Evolutionary conservation across 2,888 invertebrate species (phyloP).

Genomic region (Pheosia tremula): DNA sequence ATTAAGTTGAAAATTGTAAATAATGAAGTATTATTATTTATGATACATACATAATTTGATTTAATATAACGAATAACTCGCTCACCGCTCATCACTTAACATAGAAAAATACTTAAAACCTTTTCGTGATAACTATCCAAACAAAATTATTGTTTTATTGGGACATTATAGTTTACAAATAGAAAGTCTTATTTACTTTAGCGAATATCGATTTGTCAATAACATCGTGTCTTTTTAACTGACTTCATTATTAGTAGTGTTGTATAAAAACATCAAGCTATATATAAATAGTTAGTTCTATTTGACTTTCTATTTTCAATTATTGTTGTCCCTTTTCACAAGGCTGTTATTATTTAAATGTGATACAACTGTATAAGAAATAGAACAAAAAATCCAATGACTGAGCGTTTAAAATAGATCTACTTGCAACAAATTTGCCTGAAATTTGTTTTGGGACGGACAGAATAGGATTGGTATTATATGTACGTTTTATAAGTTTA

Average conservation of each 20-base stretch:
- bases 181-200: constrained; percentile 29
- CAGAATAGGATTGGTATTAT: too few relatives aligned
- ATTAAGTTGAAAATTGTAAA: too few relatives aligned
- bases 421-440: too few relatives aligned
- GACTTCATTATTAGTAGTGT: neutral
- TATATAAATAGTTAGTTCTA: neutral
- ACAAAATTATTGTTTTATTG: constrained; percentile 34
- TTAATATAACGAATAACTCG: constrained; percentile 9
- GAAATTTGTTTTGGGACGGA: too few relatives aligned
- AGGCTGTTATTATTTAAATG: neutral
- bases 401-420: too few relatives aligned
- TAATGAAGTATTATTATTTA: too few relatives aligned
- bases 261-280: neutral
- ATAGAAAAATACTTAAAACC: constrained; percentile 5
- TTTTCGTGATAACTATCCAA: constrained; percentile 13
- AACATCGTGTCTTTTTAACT: neutral
- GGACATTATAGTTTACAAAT: constrained; percentile 22
- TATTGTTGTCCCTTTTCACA: neutral
- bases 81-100: constrained; percentile 7
- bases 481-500: too few relatives aligned
- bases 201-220: neutral
- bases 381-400: too few relatives aligned
- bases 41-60: too few relatives aligned
- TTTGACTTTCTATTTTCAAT: constrained; percentile 1
- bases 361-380: too few relatives aligned